These are phyloP conservation scores for Xanthorhoe spadicearia DNA, from an alignment of 2,888 invertebrate species.

Conservation along the genomic window DNA sequence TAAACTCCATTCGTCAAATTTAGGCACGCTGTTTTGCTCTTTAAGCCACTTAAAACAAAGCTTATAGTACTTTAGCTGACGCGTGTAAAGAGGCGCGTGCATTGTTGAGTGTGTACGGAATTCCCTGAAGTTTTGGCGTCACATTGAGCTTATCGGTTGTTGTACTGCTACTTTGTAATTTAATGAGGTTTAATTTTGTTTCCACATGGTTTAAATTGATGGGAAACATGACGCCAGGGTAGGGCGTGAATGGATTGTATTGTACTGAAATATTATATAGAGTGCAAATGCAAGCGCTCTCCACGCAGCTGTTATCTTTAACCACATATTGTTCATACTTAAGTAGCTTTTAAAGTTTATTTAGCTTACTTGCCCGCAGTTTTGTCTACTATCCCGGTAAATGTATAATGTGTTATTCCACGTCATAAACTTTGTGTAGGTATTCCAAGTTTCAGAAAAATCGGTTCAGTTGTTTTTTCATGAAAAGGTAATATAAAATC, in stretches of 20 bases:
- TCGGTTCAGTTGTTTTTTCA: no score
- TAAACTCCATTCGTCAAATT: constrained; percentile 27
- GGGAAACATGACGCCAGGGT: not conserved
- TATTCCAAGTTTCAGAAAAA: no score
- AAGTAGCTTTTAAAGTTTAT: no score
- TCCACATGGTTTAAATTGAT: not conserved
- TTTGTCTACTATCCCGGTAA: no score
- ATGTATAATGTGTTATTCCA: no score
- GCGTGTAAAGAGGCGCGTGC: constrained; percentile 10
- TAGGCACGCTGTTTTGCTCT: constrained; percentile 33
- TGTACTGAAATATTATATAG: not conserved
- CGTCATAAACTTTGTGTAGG: no score
- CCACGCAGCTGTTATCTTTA: no score
- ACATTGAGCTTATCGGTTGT: constrained; percentile 14
- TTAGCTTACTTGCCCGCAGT: no score
- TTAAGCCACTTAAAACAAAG: constrained; percentile 19
- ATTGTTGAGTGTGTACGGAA: constrained; percentile 4
- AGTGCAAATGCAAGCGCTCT: not conserved
- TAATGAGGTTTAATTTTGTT: constrained; percentile 1
- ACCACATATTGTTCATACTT: no score
- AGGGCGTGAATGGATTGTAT: not conserved
- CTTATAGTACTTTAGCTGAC: constrained; percentile 16
- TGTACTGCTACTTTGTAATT: constrained; percentile 9
- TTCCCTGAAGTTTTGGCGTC: constrained; percentile 7
- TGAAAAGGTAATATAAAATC: no score